These are phyloP conservation scores for Speoplatyrhinus poulsoni DNA, from an alignment of 2,113 vertebrate species.

Conservation along the genomic window DNA sequence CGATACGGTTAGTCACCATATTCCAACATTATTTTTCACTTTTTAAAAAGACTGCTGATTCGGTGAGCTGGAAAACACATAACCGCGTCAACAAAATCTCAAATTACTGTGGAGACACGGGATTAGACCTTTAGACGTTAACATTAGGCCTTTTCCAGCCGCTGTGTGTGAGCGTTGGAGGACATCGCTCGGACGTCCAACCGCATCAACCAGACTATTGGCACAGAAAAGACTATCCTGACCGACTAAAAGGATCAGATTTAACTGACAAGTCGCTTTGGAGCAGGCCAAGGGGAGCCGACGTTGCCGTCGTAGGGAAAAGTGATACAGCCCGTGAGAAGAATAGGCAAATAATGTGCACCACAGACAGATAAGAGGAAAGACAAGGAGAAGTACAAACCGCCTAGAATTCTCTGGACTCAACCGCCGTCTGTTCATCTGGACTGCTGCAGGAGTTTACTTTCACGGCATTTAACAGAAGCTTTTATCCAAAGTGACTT, in stretches of 20 bases:
- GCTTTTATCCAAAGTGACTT: too few relatives aligned
- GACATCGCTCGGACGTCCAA: conserved; percentile 61
- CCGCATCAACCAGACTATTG: conserved; percentile 58
- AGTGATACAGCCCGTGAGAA: conserved; percentile 60
- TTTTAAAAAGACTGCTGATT: conserved; percentile 50
- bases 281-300: conserved; percentile 51
- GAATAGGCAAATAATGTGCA: conserved; percentile 63
- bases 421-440: background rate
- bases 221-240: conserved; percentile 55
- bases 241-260: conserved; percentile 71
- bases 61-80: conserved; percentile 18
- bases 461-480: too few relatives aligned
- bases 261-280: conserved; percentile 74
- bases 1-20: conserved; percentile 16
- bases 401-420: conserved; percentile 15
- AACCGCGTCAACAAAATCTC: conserved; percentile 68
- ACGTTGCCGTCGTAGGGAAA: conserved; percentile 71
- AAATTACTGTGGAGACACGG: conserved; percentile 64
- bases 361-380: conserved; percentile 61
- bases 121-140: background rate
- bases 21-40: conserved; percentile 37
- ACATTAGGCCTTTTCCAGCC: conserved; percentile 55
- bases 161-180: conserved; percentile 58
- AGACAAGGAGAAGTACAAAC: conserved; percentile 45
- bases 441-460: background rate